Evolutionary conservation across 2,797 vertebrate genomes (phyloP).

Genomic region (Acropternis orthonyx): DNA sequence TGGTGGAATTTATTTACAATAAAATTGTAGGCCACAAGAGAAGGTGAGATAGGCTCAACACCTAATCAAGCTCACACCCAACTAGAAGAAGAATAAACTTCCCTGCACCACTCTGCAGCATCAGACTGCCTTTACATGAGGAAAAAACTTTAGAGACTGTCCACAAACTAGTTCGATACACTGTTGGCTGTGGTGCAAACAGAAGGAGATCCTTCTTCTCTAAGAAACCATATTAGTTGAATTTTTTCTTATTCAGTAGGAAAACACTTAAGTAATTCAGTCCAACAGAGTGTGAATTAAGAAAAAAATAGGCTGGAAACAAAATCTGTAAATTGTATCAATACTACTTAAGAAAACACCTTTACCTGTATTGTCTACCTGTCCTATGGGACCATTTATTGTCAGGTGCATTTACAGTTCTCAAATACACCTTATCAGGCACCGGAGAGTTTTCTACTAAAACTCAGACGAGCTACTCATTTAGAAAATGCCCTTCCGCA

Average conservation of each 20-base stretch:
- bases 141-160: neutral
- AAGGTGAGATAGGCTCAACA: neutral
- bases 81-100: neutral
- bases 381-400: neutral
- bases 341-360: neutral
- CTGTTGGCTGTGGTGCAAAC: neutral
- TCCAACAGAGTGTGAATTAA: neutral
- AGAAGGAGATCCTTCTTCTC: neutral
- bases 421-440: neutral
- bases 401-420: neutral
- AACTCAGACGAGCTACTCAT: neutral
- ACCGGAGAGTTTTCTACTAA: neutral
- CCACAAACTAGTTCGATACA: neutral
- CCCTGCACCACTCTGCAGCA: neutral
- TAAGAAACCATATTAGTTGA: neutral
- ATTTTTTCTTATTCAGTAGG: neutral
- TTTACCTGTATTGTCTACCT: neutral
- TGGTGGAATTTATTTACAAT: neutral
- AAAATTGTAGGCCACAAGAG: neutral
- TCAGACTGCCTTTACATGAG: neutral
- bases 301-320: neutral
- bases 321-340: neutral
- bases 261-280: neutral
- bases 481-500: neutral
- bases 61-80: neutral